Conservation (phyloP, 2,888 invertebrate species). For the Blastobasis lacticolella region DNA sequence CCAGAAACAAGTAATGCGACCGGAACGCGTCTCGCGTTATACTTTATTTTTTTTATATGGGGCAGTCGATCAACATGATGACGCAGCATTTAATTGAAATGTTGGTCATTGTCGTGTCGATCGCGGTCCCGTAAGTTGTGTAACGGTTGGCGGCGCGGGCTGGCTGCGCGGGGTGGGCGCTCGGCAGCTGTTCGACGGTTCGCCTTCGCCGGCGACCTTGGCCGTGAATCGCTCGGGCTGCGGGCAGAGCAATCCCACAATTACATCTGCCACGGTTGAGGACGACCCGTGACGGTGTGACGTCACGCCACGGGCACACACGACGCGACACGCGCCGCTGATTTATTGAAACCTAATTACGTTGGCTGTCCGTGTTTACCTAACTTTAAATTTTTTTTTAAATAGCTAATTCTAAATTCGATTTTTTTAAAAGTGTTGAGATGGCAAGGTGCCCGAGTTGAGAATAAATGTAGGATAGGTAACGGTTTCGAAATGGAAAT, state of each 20-base stretch:
- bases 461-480: no score
- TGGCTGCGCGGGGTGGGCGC: background rate
- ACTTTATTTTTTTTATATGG: no score
- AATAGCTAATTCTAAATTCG: no score
- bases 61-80: no score
- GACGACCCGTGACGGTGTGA: slow-evolving; percentile 26
- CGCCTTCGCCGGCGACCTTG: slow-evolving; percentile 40
- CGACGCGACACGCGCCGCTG: background rate
- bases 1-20: no score
- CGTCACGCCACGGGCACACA: slow-evolving; percentile 17
- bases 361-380: background rate
- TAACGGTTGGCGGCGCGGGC: background rate
- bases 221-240: slow-evolving; percentile 47
- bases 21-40: no score
- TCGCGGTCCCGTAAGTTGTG: background rate
- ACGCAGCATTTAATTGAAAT: no score
- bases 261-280: slow-evolving; percentile 59
- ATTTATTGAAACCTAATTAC: slow-evolving; percentile 9
- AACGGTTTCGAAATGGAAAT: no score
- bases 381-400: no score
- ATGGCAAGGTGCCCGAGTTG: no score
- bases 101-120: no score
- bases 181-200: slow-evolving; percentile 35
- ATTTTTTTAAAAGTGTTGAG: no score
- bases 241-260: slow-evolving; percentile 56